Evolutionary conservation across 2,888 invertebrate genomes (phyloP).

Genomic region (Suillia variegata): DNA sequence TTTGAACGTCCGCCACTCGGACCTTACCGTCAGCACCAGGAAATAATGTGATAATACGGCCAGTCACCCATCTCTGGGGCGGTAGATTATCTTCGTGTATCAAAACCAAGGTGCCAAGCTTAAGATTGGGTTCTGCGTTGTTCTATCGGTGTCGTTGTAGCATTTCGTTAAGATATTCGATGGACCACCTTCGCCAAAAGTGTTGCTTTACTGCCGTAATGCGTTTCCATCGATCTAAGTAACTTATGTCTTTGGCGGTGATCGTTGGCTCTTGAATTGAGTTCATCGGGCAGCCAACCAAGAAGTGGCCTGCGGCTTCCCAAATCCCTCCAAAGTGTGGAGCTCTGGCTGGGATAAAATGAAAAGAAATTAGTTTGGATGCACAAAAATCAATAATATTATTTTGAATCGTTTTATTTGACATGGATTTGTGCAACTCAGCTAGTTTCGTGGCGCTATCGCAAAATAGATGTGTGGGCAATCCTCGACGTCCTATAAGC

Average conservation of each 20-base stretch:
- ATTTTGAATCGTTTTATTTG: not conserved
- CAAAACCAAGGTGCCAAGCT: too few relatives aligned
- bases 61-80: too few relatives aligned
- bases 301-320: conserved; percentile 7
- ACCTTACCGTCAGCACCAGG: too few relatives aligned
- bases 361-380: conserved; percentile 1
- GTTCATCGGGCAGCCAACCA: not conserved
- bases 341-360: too few relatives aligned
- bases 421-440: not conserved
- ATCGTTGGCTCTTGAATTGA: not conserved
- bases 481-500: conserved; percentile 14
- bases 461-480: conserved; percentile 11
- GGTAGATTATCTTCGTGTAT: too few relatives aligned
- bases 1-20: too few relatives aligned
- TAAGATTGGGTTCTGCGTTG: too few relatives aligned
- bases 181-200: not conserved
- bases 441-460: conserved; percentile 17
- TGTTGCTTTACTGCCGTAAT: not conserved
- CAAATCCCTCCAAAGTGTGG: conserved; percentile 4
- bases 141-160: too few relatives aligned
- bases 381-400: not conserved
- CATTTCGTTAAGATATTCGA: not conserved
- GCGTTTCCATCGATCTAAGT: not conserved
- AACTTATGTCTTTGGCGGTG: not conserved
- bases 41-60: too few relatives aligned